Evolutionary conservation across 1,140 invertebrate genomes (phyloP), one percentile per base, ranked within the genome.

Genomic region (Drosophila ananassae): DNA sequence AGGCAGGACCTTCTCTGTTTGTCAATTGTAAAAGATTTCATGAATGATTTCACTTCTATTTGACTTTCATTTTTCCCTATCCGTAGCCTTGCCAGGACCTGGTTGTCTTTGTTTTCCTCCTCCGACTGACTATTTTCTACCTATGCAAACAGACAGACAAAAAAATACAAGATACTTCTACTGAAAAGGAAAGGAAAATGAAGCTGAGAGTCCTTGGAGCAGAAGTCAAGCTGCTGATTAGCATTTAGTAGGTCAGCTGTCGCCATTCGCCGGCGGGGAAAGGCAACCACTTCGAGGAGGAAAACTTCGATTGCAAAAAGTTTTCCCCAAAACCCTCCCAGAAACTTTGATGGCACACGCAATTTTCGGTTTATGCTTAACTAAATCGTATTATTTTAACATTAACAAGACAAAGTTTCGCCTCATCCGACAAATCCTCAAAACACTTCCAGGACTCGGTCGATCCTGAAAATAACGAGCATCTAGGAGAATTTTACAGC

Each of bases 11-110:
- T n/a, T 41, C 32, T 57, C 68, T 53, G 52, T 75, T 62, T 81
- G 64, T 75, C 80, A 90, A 90, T 90, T 90, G 81, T 90, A 72
- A 79, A 85, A 82, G 81, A 79, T 90, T 90, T 90, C 78, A 85
- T 77, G 73, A 90, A 90, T 90, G 87, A 90, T 90, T 90, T 87
- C 77, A 77, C 77, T 83, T 76, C 62, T 71, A 77, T 85, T 87
- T 81, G 82, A 80, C 59, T 87, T 87, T 83, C 56, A 60, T 58
- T 77, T 79, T 68, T 47, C 57, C 56, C 17, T 17, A 17, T 17
- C 17, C 17, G 17, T 53, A 41, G 57, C 62, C 48, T 32, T 37
- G 58, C 39, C 41, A 9, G 6, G 41, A 24, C 32, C 60, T 50
- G 21, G 32, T 30, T 46, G 46, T 28, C 62, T 55, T 68, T 68